phyloP scores from a whole-genome alignment of 2,113 vertebrate species.

The Orycteropus afer region DNA sequence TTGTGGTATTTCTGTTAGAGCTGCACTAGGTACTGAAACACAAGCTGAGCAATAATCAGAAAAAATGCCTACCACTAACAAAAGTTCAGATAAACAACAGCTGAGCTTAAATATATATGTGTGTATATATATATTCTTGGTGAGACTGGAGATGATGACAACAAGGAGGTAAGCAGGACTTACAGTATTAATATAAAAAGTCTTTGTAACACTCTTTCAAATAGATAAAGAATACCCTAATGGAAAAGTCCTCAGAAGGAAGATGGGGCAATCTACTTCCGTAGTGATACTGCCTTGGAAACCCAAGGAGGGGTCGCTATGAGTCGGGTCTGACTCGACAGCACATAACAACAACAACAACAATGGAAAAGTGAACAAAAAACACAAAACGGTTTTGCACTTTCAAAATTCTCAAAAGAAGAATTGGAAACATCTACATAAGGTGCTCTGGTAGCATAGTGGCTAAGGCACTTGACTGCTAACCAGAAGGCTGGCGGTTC shows the following conservation, averaged over 20 bases:
- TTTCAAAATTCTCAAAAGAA: slow-evolving; percentile 28
- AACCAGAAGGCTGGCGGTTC: too few species aligned
- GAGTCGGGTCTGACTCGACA: too few species aligned
- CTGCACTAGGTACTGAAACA: too few species aligned
- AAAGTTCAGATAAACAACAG: not conserved
- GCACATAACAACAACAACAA: too few species aligned
- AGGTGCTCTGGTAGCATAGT: too few species aligned
- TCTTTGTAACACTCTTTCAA: not conserved
- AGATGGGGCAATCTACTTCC: too few species aligned
- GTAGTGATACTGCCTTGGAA: too few species aligned
- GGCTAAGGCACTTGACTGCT: too few species aligned
- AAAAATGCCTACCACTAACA: not conserved
- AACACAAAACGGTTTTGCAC: not conserved
- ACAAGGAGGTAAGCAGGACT: not conserved
- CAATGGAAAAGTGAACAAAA: not conserved
- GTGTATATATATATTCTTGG: not conserved
- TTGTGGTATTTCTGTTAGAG: too few species aligned
- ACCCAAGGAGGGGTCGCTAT: too few species aligned
- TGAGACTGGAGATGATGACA: not conserved
- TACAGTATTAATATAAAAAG: not conserved
- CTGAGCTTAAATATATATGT: not conserved
- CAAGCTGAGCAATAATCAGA: not conserved
- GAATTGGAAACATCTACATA: not conserved
- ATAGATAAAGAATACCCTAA: not conserved
- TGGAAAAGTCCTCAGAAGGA: not conserved